Base-by-base conservation (phyloP, 2,888 invertebrate species). In the Bellardia bayeri region DNA sequence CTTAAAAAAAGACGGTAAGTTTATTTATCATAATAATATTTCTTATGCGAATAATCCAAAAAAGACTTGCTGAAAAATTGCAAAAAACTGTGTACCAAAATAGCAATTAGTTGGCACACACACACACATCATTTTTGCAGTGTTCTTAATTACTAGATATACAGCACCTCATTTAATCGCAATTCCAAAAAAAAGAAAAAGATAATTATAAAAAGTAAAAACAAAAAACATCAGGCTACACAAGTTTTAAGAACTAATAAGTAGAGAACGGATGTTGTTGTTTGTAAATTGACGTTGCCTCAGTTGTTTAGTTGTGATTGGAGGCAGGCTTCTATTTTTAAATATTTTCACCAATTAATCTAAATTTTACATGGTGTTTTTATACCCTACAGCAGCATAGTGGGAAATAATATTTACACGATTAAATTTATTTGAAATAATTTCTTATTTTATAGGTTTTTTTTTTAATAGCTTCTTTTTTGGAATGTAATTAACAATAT, bases 271-370 rank as follows among this genome's bases (percentile, higher is more conserved):
- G 80, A 85, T 85, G 80, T 33, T 23, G 51, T 49, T 33, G 68
- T 37, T 16, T 16, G 75, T 13, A 16, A 13, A 45, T 45, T 72
- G 45, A 69, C 30, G 49, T 30, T n/a, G 33, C 11, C 11, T 40
- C 33, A 23, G 33, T 49, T 58, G 42, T 37, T 58, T 33, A 37
- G 56, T 23, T 23, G 40, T 74, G 42, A 56, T 68, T 82, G 78
- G 30, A 81, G 68, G 49, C 40, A 81, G 68, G 49, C 58, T 63
- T 69, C 82, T 82, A 86, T 86, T 78, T 86, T 78, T 86, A 86
- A 81, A 61, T 13, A 40, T 58, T 68, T 74, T 49, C 72, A 79
- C 63, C 14, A 72, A 74, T 68, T 42, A 33, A 16, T 45, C 40
- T 79, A 14, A 14, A 23, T 56, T 68, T 61, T 6, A 33, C 37